Conservation (phyloP, 2,113 vertebrate genomes). For the Osmerus eperlanus region DNA sequence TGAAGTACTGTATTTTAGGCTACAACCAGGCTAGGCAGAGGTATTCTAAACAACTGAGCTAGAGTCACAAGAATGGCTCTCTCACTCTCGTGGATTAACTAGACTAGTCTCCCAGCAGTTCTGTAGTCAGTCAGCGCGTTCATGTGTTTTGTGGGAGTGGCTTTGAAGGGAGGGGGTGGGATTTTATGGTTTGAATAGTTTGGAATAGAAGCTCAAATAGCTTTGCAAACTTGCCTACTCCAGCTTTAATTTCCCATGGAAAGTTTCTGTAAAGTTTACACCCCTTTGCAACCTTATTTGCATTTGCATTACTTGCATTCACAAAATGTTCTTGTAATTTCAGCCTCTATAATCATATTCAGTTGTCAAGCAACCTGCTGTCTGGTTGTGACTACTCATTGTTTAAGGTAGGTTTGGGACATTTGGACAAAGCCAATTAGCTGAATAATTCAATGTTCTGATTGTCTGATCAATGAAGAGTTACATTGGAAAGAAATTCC, state of each 20-base stretch:
- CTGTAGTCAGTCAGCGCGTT: neutral
- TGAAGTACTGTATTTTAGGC: no score
- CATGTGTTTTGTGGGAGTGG: no score
- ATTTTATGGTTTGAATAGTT: no score
- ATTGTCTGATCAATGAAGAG: conserved; percentile 3
- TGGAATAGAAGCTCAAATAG: neutral
- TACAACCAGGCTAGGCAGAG: no score
- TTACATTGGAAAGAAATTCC: neutral
- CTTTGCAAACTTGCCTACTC: neutral
- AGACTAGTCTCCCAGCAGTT: no score
- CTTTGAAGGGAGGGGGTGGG: no score
- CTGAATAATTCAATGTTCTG: neutral
- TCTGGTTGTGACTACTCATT: conserved; percentile 98
- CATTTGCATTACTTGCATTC: neutral
- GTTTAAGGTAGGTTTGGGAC: conserved; percentile 83
- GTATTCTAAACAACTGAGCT: no score
- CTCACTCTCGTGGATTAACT: no score
- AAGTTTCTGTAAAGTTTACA: no score
- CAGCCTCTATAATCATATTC: conserved; percentile 98
- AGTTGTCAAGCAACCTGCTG: conserved; percentile 97
- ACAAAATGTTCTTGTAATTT: conserved; percentile 42
- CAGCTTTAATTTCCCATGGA: no score
- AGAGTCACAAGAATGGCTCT: no score
- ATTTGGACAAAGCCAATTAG: neutral
- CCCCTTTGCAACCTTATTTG: no score